phyloP scores from a whole-genome alignment of 1,140 invertebrate genomes.

The Hyles euphorbiae region DNA sequence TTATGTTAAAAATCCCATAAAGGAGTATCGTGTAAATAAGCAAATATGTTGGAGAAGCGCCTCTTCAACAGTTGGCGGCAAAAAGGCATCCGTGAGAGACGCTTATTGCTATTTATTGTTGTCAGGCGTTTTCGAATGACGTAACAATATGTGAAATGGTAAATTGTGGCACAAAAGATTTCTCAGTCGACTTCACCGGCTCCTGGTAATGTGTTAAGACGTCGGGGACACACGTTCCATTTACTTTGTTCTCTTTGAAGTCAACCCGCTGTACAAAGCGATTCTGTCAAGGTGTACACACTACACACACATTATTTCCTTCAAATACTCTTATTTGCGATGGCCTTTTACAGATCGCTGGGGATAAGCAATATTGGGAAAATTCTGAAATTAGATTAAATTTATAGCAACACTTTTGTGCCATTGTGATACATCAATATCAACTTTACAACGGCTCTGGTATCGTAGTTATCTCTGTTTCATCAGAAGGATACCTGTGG shows the following conservation, averaged over 20 bases:
- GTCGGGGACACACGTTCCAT: constrained; percentile 21
- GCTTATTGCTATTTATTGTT: constrained; percentile 22
- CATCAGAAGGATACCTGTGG: no score
- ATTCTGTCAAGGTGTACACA: constrained; percentile 1
- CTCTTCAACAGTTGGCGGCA: constrained; percentile 13
- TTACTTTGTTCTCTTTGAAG: constrained; percentile 26
- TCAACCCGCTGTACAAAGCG: constrained; percentile 14
- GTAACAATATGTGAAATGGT: constrained; percentile 10
- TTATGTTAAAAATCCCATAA: no score
- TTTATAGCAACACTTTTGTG: no score
- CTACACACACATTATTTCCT: not conserved
- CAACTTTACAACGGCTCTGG: no score
- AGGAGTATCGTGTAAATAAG: no score
- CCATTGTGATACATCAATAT: no score
- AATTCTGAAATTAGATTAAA: no score
- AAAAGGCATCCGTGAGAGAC: not conserved
- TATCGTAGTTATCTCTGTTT: no score
- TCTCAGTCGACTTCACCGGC: constrained; percentile 13
- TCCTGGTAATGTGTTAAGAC: constrained; percentile 21
- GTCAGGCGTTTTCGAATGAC: constrained; percentile 21
- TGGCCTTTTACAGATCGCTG: no score
- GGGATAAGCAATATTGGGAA: no score
- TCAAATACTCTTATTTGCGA: no score
- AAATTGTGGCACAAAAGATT: constrained; percentile 18
- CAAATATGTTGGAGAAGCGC: constrained; percentile 17